Percentiles rank a stretch among this genome's conserved stretches.
These are phyloP conservation scores for Cirrhinus molitorella DNA, from an alignment of 2,797 vertebrate genomes.

Conservation along the genomic window DNA sequence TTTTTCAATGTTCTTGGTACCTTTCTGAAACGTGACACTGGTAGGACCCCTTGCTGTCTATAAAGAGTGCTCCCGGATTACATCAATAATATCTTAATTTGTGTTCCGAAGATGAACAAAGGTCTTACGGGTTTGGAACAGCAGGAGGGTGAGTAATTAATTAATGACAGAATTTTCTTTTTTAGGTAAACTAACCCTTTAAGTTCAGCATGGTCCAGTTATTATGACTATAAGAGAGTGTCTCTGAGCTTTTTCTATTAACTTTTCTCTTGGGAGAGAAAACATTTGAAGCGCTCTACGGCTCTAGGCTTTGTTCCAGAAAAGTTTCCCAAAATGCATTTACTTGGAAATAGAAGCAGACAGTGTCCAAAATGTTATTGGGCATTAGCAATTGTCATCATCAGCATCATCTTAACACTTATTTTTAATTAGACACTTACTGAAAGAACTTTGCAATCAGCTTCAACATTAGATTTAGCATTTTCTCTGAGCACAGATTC, in stretches of 20 bases:
- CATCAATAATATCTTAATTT: too few relatives aligned
- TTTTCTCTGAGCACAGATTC: not conserved
- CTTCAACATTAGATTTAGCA: not conserved
- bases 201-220: not conserved
- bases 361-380: not conserved
- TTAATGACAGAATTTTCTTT: too few relatives aligned
- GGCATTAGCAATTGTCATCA: not conserved
- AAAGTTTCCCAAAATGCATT: slow-evolving; percentile 9
- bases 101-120: too few relatives aligned
- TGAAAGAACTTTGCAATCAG: not conserved
- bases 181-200: too few relatives aligned
- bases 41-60: too few relatives aligned
- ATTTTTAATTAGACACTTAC: not conserved
- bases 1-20: too few relatives aligned
- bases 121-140: too few relatives aligned
- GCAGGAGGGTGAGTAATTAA: too few relatives aligned
- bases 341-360: not conserved
- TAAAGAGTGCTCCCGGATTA: too few relatives aligned
- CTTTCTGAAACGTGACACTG: too few relatives aligned
- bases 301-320: slow-evolving; percentile 16
- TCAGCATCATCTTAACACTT: not conserved
- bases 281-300: not conserved
- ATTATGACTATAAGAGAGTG: not conserved
- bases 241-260: not conserved
- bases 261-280: slow-evolving; percentile 15